phyloP scores from a whole-genome alignment of 2,797 vertebrate genomes.

The Buphagus erythrorhynchus region DNA sequence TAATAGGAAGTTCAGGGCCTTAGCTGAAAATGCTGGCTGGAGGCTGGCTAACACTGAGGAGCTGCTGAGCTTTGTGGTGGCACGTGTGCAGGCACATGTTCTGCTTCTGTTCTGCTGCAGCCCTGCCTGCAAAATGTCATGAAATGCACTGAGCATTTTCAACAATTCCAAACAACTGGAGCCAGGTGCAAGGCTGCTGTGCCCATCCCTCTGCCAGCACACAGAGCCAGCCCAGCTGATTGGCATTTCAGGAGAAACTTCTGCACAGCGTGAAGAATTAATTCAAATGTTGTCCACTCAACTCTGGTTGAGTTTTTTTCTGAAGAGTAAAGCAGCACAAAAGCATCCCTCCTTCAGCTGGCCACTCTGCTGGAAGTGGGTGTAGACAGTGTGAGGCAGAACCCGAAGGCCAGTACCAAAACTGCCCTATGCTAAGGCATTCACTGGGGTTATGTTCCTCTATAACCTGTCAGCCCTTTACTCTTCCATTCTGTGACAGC shows the following conservation, averaged over 20 bases:
- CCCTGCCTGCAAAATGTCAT: background rate
- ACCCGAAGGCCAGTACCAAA: background rate
- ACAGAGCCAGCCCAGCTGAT: background rate
- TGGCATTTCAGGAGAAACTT: background rate
- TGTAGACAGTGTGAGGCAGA: background rate
- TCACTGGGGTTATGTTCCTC: background rate
- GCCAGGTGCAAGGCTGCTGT: background rate
- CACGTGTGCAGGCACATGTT: fast-evolving
- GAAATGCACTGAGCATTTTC: background rate
- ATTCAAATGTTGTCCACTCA: background rate
- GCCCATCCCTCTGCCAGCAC: fast-evolving
- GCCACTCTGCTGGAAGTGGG: background rate
- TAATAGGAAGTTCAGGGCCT: background rate
- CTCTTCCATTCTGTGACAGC: background rate
- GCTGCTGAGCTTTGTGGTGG: background rate
- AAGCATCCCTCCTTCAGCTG: background rate
- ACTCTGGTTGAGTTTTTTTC: background rate
- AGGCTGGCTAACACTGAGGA: background rate
- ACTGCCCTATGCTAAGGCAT: too few relatives aligned
- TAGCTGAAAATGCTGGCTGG: background rate
- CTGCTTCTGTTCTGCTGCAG: background rate
- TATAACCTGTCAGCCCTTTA: background rate
- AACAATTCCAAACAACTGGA: background rate
- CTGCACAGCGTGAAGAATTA: background rate
- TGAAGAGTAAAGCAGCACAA: background rate